Conservation (phyloP, 1,140 invertebrate species). For the Drosophila gunungcola region DNA sequence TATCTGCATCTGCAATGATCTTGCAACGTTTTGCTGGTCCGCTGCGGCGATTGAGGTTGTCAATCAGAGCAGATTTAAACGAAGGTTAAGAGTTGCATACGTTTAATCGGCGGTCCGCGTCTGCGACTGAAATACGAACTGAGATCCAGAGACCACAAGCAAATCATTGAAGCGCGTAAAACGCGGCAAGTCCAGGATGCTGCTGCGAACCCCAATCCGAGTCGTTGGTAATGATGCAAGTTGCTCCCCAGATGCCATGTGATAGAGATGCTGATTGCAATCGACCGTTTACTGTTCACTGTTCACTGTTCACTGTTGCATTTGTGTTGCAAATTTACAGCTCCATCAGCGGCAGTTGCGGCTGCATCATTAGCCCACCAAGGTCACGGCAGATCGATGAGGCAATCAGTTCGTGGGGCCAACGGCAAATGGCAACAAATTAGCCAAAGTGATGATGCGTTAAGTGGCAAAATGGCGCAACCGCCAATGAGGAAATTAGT, state of each 20-base stretch:
- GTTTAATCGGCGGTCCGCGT: slow-evolving; percentile 58
- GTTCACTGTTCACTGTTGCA: slow-evolving; percentile 67
- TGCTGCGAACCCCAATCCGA: slow-evolving; percentile 39
- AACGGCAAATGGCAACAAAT: slow-evolving; percentile 60
- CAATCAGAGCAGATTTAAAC: slow-evolving; percentile 78
- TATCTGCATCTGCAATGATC: slow-evolving; percentile 39
- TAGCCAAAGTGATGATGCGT: slow-evolving; percentile 80
- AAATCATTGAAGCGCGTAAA: slow-evolving; percentile 78
- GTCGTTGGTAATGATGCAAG: slow-evolving; percentile 47
- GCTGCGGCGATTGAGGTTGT: slow-evolving; percentile 71
- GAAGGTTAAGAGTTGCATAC: slow-evolving; percentile 82
- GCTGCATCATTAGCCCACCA: slow-evolving; percentile 63
- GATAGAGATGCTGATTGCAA: slow-evolving; percentile 78
- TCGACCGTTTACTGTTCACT: slow-evolving; percentile 62
- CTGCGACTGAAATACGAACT: slow-evolving; percentile 16
- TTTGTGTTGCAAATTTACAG: slow-evolving; percentile 83
- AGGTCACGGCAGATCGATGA: slow-evolving; percentile 64
- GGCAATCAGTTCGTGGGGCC: slow-evolving; percentile 55
- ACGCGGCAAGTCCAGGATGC: slow-evolving; percentile 59
- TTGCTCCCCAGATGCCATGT: slow-evolving; percentile 41
- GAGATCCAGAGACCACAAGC: slow-evolving; percentile 32
- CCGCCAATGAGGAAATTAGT: slow-evolving; percentile 69
- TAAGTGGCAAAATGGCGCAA: slow-evolving; percentile 73
- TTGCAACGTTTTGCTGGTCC: slow-evolving; percentile 45
- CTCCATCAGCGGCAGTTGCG: slow-evolving; percentile 51